Percentiles rank a stretch among this genome's conserved stretches.
These are phyloP conservation scores for Sminthurides bifidus DNA, from an alignment of 1,140 invertebrate genomes.

Conservation along the genomic window DNA sequence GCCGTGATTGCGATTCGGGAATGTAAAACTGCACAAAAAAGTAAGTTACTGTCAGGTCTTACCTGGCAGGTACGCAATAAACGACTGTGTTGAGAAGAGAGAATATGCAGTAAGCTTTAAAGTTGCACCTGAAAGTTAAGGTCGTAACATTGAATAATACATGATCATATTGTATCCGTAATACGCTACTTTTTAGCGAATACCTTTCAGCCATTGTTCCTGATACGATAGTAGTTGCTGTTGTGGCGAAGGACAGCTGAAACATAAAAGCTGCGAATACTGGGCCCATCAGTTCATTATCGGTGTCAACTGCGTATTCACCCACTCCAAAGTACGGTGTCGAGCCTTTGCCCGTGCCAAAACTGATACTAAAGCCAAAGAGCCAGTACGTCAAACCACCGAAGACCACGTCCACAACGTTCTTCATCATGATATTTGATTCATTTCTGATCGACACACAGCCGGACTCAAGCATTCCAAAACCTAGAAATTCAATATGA, in stretches of 20 bases:
- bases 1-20: too few relatives aligned
- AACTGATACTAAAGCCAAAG: constrained; percentile 85
- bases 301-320: constrained; percentile 41
- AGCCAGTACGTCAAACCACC: constrained; percentile 76
- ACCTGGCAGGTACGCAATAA: constrained; percentile 64
- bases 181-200: not conserved
- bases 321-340: constrained; percentile 58
- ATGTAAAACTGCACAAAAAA: too few relatives aligned
- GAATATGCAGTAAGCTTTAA: constrained; percentile 80
- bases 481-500: constrained; percentile 51
- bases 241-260: constrained; percentile 75
- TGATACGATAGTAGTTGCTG: constrained; percentile 72
- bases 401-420: constrained; percentile 74
- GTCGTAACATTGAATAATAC: not conserved
- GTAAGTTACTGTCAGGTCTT: not conserved
- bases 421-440: constrained; percentile 91
- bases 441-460: constrained; percentile 87
- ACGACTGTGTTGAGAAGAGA: constrained; percentile 79
- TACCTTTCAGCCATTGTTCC: constrained; percentile 41
- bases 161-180: not conserved
- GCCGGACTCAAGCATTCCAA: constrained; percentile 82
- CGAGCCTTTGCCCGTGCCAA: constrained; percentile 51
- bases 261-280: constrained; percentile 31
- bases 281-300: constrained; percentile 27
- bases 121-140: constrained; percentile 55